Percentiles rank a stretch among this genome's conserved stretches.
phyloP scores from a whole-genome alignment of 2,888 invertebrate genomes.

The Dendrolimus houi region DNA sequence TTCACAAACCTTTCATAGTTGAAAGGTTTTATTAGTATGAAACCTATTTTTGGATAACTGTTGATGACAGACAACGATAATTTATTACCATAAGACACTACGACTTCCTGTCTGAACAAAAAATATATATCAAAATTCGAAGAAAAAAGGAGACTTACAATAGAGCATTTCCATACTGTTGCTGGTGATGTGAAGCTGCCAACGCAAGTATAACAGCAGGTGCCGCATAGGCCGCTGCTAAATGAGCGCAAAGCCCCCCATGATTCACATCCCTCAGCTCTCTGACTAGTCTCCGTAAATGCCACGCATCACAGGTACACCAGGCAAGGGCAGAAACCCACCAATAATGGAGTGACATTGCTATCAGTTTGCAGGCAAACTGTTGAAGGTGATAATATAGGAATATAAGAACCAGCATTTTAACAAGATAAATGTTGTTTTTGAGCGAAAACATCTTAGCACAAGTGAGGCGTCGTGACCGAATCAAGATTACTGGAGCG shows the following conservation, averaged over 20 bases:
- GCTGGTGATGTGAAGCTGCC: constrained; percentile 93
- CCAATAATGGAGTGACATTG: constrained; percentile 94
- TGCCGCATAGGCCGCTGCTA: constrained; percentile 93
- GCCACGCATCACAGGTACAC: constrained; percentile 94
- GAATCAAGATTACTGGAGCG: too few relatives aligned
- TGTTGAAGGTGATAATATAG: constrained; percentile 26
- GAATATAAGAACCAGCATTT: too few relatives aligned
- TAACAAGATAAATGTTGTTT: background rate
- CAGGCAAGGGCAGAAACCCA: constrained; percentile 94
- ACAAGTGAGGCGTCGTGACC: too few relatives aligned
- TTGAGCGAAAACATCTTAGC: too few relatives aligned
- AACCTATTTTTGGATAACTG: too few relatives aligned
- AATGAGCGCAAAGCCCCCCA: constrained; percentile 95
- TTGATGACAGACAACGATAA: too few relatives aligned
- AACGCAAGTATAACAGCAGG: constrained; percentile 94
- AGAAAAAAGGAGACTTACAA: constrained; percentile 81
- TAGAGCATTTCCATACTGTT: constrained; percentile 95
- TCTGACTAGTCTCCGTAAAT: constrained; percentile 94
- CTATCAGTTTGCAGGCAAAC: constrained; percentile 91
- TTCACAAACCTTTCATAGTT: too few relatives aligned
- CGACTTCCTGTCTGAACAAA: too few relatives aligned
- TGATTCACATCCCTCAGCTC: constrained; percentile 98
- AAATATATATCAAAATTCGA: too few relatives aligned
- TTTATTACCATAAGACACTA: too few relatives aligned
- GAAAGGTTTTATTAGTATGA: too few relatives aligned